phyloP scores from a whole-genome alignment of 2,888 invertebrate genomes.

The Tachina fera region DNA sequence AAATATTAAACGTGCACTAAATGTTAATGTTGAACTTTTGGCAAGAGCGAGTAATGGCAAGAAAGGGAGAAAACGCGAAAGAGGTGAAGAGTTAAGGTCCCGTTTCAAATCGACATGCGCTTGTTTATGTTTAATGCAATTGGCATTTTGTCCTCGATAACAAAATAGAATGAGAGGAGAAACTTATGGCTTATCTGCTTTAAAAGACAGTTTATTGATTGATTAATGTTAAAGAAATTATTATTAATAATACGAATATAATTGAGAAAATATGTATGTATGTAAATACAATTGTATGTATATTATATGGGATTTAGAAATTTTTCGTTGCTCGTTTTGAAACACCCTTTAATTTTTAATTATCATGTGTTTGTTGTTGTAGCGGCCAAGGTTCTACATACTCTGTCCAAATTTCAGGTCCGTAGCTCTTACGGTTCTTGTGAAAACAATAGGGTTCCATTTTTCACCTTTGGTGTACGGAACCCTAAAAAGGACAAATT shows the following conservation, averaged over 20 bases:
- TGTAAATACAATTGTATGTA: too few species aligned
- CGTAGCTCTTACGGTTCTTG: too few species aligned
- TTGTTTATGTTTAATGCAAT: background rate
- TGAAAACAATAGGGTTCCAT: too few species aligned
- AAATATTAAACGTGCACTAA: slow-evolving; percentile 4
- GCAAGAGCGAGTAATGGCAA: background rate
- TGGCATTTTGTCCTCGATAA: slow-evolving; percentile 40
- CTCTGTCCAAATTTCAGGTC: too few species aligned
- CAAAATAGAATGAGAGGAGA: slow-evolving; percentile 23
- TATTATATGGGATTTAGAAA: too few species aligned
- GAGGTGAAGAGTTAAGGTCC: slow-evolving; percentile 28
- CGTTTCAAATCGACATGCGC: background rate
- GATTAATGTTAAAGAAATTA: slow-evolving; percentile 24
- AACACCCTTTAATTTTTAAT: too few species aligned
- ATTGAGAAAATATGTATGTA: background rate
- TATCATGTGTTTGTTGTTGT: too few species aligned
- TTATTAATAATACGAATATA: background rate
- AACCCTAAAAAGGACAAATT: too few species aligned
- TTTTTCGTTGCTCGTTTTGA: too few species aligned
- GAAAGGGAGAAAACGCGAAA: background rate
- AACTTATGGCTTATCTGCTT: background rate
- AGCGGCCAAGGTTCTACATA: too few species aligned
- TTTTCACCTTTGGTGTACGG: too few species aligned
- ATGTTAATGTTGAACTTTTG: background rate
- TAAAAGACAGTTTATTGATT: slow-evolving; percentile 9